Base-by-base conservation (phyloP, 2,888 invertebrate genomes). In the Raillietiella orientalis region DNA sequence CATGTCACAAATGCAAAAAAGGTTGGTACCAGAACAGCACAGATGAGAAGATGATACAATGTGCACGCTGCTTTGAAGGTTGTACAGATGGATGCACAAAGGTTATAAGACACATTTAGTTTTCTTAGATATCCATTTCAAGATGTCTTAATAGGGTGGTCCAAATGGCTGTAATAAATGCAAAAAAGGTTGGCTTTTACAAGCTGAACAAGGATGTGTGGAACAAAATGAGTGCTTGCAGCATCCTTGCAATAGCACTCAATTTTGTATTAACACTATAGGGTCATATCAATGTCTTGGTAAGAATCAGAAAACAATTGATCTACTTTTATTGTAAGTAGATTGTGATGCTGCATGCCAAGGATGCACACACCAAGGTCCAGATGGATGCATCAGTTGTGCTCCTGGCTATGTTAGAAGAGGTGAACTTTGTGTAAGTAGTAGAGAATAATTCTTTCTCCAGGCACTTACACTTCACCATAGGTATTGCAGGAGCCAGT, bases 231-330 rank as follows among this genome's bases (percentile, higher is more conserved):
- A 84, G 46, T 87, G 84, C 45, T 46, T 62, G 4, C 47, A 53
- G 16, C 6, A 17, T 8, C 44, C 47, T 4, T 62, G 62, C 38
- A 41, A 47, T 14, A 41, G 40, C 15, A 58, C 66, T 39, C 60
- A 79, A 40, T 82, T 79, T 42, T 87, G 87, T 43, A 57, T 75
- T 4, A 87, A 87, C 42, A 67, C 63, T 8, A 67, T 74, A 27
- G 84, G 87, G 5, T 67, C 71, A 0, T 74, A 58, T 39, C 48
- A 54, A 6, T 84, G 84, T 46, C 46, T 66, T 38, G 50, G 55
- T 49, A 41, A 41, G 38, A 30, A 25, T 5, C 9, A 12, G 6
- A n/a, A n/a, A n/a, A 23, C 10, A 6, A 8, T 12, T 23, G 12
- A 8, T 22, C 15, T 9, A 5, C 23, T 26, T 24, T 24, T 24